phyloP scores from a whole-genome alignment of 2,888 invertebrate species.

The Spisula solida region DNA sequence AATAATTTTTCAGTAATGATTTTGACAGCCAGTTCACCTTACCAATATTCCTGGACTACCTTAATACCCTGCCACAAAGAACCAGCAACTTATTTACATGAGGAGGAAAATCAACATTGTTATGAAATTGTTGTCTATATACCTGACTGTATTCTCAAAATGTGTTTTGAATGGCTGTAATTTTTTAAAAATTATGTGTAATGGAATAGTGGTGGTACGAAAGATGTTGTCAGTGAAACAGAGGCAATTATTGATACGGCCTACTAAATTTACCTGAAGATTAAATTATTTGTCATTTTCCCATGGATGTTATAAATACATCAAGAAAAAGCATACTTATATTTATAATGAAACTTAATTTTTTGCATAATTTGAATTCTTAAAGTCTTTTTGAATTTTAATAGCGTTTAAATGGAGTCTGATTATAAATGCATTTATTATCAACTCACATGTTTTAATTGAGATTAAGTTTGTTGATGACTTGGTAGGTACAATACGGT shows the following conservation, averaged over 20 bases:
- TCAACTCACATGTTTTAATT: background rate
- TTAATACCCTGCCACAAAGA: too few relatives aligned
- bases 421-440: background rate
- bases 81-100: too few relatives aligned
- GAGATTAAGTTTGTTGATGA: background rate
- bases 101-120: too few relatives aligned
- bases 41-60: too few relatives aligned
- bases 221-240: background rate
- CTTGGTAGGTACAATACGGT: background rate
- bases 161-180: background rate
- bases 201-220: background rate
- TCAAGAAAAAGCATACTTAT: background rate
- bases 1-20: too few relatives aligned
- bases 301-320: slow-evolving; percentile 8
- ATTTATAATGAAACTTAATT: background rate
- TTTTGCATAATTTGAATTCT: background rate
- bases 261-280: background rate
- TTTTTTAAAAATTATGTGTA: background rate
- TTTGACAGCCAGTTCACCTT: too few relatives aligned
- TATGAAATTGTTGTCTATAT: too few relatives aligned
- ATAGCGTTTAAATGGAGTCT: background rate
- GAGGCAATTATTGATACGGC: background rate
- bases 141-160: background rate
- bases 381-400: background rate
- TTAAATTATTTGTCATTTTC: slow-evolving; percentile 6